Conservation (phyloP, 2,113 vertebrate genomes). For the Acrocephalus kingi region DNA sequence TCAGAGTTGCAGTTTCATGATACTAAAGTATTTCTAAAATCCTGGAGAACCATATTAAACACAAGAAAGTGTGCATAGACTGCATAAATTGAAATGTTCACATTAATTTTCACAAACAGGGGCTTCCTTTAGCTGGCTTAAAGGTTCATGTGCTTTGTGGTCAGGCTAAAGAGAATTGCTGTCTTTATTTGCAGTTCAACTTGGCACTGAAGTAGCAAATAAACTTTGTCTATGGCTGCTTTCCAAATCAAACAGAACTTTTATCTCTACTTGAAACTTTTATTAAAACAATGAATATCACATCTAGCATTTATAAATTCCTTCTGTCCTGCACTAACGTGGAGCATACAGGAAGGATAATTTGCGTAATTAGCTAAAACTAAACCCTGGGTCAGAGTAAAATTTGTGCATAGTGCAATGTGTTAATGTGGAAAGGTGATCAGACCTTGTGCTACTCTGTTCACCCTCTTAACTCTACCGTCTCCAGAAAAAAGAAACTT, state of each 20-base stretch:
- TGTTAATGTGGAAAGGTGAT: neutral
- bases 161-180: neutral
- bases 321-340: neutral
- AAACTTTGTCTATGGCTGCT: constrained; percentile 25
- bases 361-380: constrained; percentile 4
- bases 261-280: constrained; percentile 46
- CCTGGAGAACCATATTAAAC: neutral
- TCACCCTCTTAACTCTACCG: neutral
- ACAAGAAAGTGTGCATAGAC: neutral
- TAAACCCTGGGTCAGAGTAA: neutral
- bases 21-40: neutral
- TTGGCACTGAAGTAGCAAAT: constrained; percentile 46
- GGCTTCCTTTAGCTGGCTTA: neutral
- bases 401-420: neutral
- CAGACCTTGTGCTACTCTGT: neutral
- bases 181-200: constrained; percentile 20
- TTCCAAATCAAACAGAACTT: constrained; percentile 54
- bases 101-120: neutral
- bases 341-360: neutral
- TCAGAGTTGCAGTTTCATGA: neutral
- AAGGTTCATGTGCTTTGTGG: neutral
- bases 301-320: constrained; percentile 10
- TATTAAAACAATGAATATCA: constrained; percentile 39
- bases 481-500: constrained; percentile 37
- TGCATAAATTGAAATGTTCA: neutral